Base-by-base conservation (phyloP, 2,797 vertebrate species). In the Gambusia yucatana region DNA sequence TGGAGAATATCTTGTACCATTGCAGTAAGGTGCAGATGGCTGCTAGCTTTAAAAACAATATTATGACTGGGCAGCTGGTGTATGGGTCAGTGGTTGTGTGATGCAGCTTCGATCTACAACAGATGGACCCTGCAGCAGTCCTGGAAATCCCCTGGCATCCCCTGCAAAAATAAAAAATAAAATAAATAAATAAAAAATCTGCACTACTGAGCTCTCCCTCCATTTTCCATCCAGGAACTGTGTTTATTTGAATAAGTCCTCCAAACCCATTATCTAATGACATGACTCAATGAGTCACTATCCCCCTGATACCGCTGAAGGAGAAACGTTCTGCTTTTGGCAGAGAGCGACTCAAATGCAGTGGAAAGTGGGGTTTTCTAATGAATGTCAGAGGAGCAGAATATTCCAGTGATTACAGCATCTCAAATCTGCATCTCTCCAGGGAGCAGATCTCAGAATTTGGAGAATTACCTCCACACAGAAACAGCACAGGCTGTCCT, bases 221-320 rank as follows among this genome's bases (percentile, higher is more conserved):
- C 87, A 86, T 85, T 89, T 88, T 85, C 90, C 85, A 88, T 88
- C 82, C 80, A 91, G 91, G 83, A 90, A 88, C 77, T 88, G 91
- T 90, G 89, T 93, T 94, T 91, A 87, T 93, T 91, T 92, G 88
- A 93, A 87, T 88, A 90, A 86, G 89, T 86, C 83, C 89, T 91
- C 88, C 84, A 87, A 91, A 90, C 61, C 88, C 89, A 92, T 92
- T 92, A 92, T 93, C 90, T 91, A 93, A 91, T 93, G 92, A 91
- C 88, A 91, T 90, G 87, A 90, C 86, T 93, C 87, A 86, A 88
- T 93, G 91, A 94, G 91, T 94, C 91, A 92, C 90, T 82, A 79
- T 82, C 79, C 91, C 89, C 88, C 73, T 85, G 91, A 89, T 78
- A 79, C 79, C 61, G 78, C 85, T 75, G 75, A 82, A 80, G 78